Percentiles rank a stretch among this genome's conserved stretches.
Conservation (phyloP, 2,113 vertebrate genomes). For the Phyllopteryx taeniolatus region DNA sequence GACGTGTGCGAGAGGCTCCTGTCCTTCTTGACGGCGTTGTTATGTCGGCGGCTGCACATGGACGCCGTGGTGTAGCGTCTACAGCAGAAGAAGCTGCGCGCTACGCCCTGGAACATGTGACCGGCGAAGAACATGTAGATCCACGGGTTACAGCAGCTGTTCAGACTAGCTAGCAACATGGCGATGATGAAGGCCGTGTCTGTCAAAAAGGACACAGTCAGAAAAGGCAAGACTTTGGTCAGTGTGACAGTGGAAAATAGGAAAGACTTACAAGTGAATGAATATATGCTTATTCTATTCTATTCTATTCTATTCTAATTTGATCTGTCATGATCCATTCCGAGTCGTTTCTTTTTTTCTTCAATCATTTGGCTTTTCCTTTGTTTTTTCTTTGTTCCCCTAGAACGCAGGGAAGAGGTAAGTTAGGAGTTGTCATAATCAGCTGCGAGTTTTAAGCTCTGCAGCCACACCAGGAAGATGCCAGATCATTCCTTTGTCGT, state of each 20-base stretch:
- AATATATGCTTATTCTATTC: too few relatives aligned
- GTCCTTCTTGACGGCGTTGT: constrained; percentile 77
- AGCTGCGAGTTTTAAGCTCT: too few relatives aligned
- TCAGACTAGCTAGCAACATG: constrained; percentile 91
- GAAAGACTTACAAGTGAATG: too few relatives aligned
- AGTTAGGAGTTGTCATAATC: too few relatives aligned
- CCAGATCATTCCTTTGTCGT: too few relatives aligned
- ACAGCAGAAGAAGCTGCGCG: constrained; percentile 81
- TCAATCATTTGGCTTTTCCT: too few relatives aligned
- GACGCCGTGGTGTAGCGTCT: constrained; percentile 60
- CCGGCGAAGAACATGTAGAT: constrained; percentile 95
- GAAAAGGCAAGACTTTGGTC: not conserved
- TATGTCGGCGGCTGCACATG: constrained; percentile 72
- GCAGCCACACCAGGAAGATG: too few relatives aligned
- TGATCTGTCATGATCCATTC: too few relatives aligned
- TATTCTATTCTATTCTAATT: too few relatives aligned
- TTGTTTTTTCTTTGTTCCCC: too few relatives aligned
- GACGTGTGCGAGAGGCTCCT: constrained; percentile 72
- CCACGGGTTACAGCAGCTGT: constrained; percentile 97
- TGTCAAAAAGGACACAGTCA: constrained; percentile 41
- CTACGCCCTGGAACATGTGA: constrained; percentile 85
- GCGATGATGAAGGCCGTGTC: constrained; percentile 86
- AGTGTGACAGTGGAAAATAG: not conserved
- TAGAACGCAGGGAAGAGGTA: too few relatives aligned
- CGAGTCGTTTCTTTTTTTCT: too few relatives aligned